Conservation (phyloP, 2,113 vertebrate species). For the Misgurnus anguillicaudatus region DNA sequence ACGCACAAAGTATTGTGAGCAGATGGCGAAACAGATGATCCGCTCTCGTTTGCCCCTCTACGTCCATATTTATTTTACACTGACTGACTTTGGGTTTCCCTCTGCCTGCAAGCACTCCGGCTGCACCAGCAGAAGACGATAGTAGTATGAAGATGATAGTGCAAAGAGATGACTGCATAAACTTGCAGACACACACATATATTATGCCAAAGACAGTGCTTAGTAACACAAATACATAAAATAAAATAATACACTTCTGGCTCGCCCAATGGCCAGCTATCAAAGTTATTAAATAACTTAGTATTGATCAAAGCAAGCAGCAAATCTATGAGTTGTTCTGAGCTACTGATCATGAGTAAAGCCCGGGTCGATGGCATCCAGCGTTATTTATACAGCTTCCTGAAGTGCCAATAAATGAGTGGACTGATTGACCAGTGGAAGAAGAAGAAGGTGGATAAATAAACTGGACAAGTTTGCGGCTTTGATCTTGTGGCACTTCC, state of each 20-base stretch:
- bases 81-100: slow-evolving; percentile 73
- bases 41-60: slow-evolving; percentile 76
- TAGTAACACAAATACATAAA: slow-evolving; percentile 57
- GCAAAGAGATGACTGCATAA: background rate
- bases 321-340: slow-evolving; percentile 78
- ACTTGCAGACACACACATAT: background rate
- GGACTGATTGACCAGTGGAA: slow-evolving; percentile 70
- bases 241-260: slow-evolving; percentile 60
- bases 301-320: slow-evolving; percentile 77
- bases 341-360: slow-evolving; percentile 73
- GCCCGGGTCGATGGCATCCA: slow-evolving; percentile 69
- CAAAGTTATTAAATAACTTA: slow-evolving; percentile 74
- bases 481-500: slow-evolving; percentile 65
- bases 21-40: slow-evolving; percentile 83
- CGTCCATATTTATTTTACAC: slow-evolving; percentile 82
- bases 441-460: slow-evolving; percentile 56
- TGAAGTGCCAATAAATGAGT: slow-evolving; percentile 72
- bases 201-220: background rate
- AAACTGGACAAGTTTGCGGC: slow-evolving; percentile 63
- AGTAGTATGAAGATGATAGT: background rate
- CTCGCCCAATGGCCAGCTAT: slow-evolving; percentile 56
- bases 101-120: slow-evolving; percentile 69
- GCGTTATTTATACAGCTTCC: slow-evolving; percentile 75
- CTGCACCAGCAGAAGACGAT: slow-evolving; percentile 40
- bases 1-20: slow-evolving; percentile 70